Conservation (phyloP, 2,113 vertebrate species). For the Zapus hudsonius region DNA sequence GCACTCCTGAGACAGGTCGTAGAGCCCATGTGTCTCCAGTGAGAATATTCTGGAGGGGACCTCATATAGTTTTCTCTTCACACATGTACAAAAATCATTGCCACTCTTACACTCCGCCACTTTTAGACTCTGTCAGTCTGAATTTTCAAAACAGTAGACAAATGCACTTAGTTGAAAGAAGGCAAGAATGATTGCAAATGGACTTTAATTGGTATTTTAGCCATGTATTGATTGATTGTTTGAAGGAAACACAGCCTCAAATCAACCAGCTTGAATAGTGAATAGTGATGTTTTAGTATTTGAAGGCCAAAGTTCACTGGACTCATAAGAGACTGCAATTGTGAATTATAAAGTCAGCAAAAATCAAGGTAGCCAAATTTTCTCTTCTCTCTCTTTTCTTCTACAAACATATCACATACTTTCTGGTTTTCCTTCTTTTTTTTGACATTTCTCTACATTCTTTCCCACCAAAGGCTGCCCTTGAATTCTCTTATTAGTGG, state of each 20-base stretch:
- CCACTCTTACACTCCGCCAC: background rate
- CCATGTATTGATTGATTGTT: constrained; percentile 72
- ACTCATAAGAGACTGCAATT: constrained; percentile 31
- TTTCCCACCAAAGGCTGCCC: background rate
- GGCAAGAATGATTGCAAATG: constrained; percentile 16
- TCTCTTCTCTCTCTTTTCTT: background rate
- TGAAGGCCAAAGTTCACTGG: constrained; percentile 47
- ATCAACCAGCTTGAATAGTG: constrained; percentile 59
- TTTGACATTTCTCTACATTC: background rate
- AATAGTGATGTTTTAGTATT: constrained; percentile 29
- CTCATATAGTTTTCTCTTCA: background rate
- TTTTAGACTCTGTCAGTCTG: constrained; percentile 28
- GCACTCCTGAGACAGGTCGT: background rate
- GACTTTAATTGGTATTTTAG: constrained; percentile 58
- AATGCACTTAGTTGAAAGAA: constrained; percentile 40
- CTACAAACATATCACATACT: background rate
- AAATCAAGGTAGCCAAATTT: constrained; percentile 7
- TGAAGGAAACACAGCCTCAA: constrained; percentile 44
- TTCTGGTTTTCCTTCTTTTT: background rate
- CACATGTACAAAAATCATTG: background rate
- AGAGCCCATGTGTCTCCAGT: background rate
- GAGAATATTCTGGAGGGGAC: background rate
- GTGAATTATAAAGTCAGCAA: constrained; percentile 48
- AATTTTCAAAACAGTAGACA: constrained; percentile 31
- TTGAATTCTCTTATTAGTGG: background rate